Conservation (phyloP, 92 coral and sea anemone species). For the Diadumene lineata region DNA sequence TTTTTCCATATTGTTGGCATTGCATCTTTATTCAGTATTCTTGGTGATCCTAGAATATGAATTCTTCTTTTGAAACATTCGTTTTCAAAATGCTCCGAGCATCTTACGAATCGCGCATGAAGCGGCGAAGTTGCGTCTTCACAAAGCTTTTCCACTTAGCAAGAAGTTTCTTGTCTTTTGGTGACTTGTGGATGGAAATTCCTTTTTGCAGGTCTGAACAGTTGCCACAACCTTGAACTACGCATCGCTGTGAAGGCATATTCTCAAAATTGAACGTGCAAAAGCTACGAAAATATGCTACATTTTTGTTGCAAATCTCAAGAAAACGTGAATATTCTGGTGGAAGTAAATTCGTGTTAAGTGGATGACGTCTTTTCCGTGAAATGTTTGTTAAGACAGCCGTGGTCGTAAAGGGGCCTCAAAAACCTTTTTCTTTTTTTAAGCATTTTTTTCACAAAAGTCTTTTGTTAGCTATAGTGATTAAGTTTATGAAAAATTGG, state of each 20-base stretch:
- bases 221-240: constrained; percentile 46
- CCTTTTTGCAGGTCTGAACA: constrained; percentile 12
- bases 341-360: not conserved
- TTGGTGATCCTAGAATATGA: constrained; percentile 21
- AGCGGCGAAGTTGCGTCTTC: constrained; percentile 18
- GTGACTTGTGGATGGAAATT: constrained; percentile 31
- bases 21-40: constrained; percentile 18
- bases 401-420: not conserved
- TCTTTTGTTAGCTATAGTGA: no score
- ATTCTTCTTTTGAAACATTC: constrained; percentile 26
- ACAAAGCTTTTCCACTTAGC: constrained; percentile 30
- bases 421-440: no score
- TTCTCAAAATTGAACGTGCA: no score
- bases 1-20: constrained; percentile 31
- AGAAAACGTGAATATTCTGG: not conserved
- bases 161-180: not conserved
- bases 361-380: not conserved
- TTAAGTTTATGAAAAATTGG: no score
- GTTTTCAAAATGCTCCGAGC: constrained; percentile 34
- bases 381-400: no score
- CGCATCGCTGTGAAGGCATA: constrained; percentile 32
- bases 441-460: no score
- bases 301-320: no score
- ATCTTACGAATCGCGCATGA: constrained; percentile 31
- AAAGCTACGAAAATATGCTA: no score